Conservation (phyloP, 2,113 vertebrate genomes). For the Oncorhynchus keta region DNA sequence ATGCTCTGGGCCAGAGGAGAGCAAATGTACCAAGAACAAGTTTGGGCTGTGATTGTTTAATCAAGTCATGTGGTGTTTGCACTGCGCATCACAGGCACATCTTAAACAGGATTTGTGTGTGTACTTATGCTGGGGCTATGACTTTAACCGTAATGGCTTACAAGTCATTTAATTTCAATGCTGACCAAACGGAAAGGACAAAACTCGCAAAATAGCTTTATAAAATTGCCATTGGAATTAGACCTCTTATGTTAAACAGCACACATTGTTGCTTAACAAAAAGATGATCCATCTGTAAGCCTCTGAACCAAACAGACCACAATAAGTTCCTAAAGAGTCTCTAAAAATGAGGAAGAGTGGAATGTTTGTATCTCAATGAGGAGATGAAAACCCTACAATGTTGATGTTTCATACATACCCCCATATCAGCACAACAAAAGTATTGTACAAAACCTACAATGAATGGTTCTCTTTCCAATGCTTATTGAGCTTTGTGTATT, state of each 20-base stretch:
- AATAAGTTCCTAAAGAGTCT: too few relatives aligned
- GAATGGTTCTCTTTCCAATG: too few relatives aligned
- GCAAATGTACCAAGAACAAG: constrained; percentile 47
- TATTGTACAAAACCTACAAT: too few relatives aligned
- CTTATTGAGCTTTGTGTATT: too few relatives aligned
- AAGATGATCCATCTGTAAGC: too few relatives aligned
- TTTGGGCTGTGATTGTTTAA: constrained; percentile 63
- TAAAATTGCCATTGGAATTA: constrained; percentile 53
- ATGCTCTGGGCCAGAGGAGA: constrained; percentile 55
- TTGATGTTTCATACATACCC: too few relatives aligned
- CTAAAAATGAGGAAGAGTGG: too few relatives aligned
- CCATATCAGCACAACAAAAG: too few relatives aligned
- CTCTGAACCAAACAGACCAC: too few relatives aligned
- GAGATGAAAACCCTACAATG: too few relatives aligned
- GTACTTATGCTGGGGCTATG: constrained; percentile 41
- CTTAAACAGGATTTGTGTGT: constrained; percentile 39
- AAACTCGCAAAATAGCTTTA: constrained; percentile 45
- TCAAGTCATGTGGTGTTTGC: constrained; percentile 50
- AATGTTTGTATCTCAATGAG: too few relatives aligned
- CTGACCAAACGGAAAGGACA: constrained; percentile 49
- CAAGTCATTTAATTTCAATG: constrained; percentile 56
- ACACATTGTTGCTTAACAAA: background rate
- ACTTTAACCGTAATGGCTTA: constrained; percentile 51
- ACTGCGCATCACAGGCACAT: constrained; percentile 36
- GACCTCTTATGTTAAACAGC: constrained; percentile 4